Base-by-base conservation (phyloP, 2,797 vertebrate species). In the Crenuchus spilurus region DNA sequence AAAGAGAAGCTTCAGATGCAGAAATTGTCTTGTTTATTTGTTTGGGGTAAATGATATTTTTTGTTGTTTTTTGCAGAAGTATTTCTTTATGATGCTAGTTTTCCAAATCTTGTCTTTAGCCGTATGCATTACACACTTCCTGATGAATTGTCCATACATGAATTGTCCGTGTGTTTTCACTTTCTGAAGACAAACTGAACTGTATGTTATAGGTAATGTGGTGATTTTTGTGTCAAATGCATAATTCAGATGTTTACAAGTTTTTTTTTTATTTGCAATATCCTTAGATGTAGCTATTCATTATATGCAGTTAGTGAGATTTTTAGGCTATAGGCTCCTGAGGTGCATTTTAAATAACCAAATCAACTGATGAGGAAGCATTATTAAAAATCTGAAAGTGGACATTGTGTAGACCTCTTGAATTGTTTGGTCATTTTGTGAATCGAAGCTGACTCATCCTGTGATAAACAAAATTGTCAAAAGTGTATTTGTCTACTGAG, bases 171-270 rank as follows among this genome's bases (percentile, higher is more conserved):
- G 30, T 46, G 30, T 61, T 28, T 58, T 16, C 14, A 46, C 22
- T 65, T 48, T 61, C 20, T 24, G 14, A 28, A 44, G 26, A 55
- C 2, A 46, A 70, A 46, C 48, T 31, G 4, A 42, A 20, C 30
- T 49, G 18, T 58, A 11, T 42, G 26, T 54, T 51, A 24, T 41
- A 60, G 72, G n/a, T 30, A 80, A 48, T 75, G 74, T 72, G 49
- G 39, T 77, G 58, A 48, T 48, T 70, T 48, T 57, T 30, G 39
- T 70, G 57, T 72, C 74, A 41, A 44, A 76, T 57, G 55, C 72
- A 28, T 80, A 70, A 77, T 85, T 74, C 46, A 72, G 51, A 78
- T 52, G 81, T 90, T 91, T 89, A 88, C 88, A 88, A 70, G 26
- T 44, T 20, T 65, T 44, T 82, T n/a, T 74, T 77, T 22, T 57